phyloP scores from a whole-genome alignment of 2,113 vertebrate genomes.

The Opisthocomus hoazin region DNA sequence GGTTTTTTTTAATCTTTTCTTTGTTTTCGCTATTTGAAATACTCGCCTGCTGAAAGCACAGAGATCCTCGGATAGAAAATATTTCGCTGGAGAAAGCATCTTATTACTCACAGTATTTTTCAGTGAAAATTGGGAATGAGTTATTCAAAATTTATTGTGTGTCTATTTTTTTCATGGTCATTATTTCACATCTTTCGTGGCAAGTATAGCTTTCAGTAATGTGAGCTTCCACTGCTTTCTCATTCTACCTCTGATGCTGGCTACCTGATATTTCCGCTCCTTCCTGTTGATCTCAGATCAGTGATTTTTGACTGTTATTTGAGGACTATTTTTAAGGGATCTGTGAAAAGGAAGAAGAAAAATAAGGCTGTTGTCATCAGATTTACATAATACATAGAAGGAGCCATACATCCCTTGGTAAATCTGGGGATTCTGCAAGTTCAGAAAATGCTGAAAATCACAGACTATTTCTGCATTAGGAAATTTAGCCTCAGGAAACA shows the following conservation, averaged over 20 bases:
- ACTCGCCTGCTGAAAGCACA: not conserved
- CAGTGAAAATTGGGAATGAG: not conserved
- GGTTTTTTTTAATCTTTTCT: not conserved
- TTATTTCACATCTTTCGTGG: not conserved
- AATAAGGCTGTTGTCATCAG: not conserved
- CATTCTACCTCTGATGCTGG: not conserved
- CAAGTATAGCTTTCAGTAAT: not conserved
- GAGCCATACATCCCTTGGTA: not conserved
- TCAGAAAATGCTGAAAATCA: not conserved
- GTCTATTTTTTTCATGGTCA: not conserved
- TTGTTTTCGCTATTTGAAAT: not conserved
- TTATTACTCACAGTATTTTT: not conserved
- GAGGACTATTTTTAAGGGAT: not conserved
- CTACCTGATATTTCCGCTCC: not conserved
- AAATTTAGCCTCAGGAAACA: not conserved
- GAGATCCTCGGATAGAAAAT: not conserved
- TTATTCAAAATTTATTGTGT: not conserved
- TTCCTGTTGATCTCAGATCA: not conserved
- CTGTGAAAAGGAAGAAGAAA: not conserved
- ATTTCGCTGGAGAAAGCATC: not conserved
- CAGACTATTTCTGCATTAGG: not conserved
- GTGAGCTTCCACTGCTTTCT: not conserved
- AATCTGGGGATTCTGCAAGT: not conserved
- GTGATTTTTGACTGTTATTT: not conserved
- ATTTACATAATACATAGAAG: not conserved